Conservation (phyloP, 2,888 invertebrate species). For the Ptychoptera albimana region DNA sequence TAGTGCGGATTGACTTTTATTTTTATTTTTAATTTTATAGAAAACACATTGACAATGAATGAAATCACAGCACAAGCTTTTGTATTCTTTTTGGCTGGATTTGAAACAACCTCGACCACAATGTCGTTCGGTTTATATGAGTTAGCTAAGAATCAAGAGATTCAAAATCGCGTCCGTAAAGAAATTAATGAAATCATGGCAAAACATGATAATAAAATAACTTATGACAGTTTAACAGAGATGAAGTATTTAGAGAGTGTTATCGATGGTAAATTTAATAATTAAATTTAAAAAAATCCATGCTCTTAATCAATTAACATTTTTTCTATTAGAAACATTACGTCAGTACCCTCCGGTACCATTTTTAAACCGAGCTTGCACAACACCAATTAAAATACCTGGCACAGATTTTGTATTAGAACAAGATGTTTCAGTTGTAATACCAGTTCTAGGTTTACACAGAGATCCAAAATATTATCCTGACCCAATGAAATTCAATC, state of each 20-base stretch:
- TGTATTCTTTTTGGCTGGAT: conserved; percentile 32
- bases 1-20: no score
- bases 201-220: conserved; percentile 21
- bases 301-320: background rate
- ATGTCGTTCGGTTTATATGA: conserved; percentile 29
- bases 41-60: background rate
- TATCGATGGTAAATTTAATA: conserved; percentile 20
- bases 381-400: conserved; percentile 31
- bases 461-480: conserved; percentile 41
- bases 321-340: background rate
- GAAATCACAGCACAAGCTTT: conserved; percentile 12
- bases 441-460: conserved; percentile 41
- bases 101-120: conserved; percentile 30
- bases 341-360: background rate
- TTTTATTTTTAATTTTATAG: no score
- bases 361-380: conserved; percentile 9
- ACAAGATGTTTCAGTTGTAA: conserved; percentile 33
- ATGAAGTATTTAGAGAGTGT: conserved; percentile 29
- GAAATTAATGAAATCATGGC: conserved; percentile 25
- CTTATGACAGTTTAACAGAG: conserved; percentile 25
- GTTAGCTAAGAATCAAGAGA: conserved; percentile 27
- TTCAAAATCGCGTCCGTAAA: conserved; percentile 24
- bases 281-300: background rate
- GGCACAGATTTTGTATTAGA: conserved; percentile 31
- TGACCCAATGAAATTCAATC: conserved; percentile 43